Percentiles rank a stretch among this genome's conserved stretches.
These are phyloP conservation scores for Catocala fraxini DNA, from an alignment of 2,888 invertebrate genomes.

Conservation along the genomic window DNA sequence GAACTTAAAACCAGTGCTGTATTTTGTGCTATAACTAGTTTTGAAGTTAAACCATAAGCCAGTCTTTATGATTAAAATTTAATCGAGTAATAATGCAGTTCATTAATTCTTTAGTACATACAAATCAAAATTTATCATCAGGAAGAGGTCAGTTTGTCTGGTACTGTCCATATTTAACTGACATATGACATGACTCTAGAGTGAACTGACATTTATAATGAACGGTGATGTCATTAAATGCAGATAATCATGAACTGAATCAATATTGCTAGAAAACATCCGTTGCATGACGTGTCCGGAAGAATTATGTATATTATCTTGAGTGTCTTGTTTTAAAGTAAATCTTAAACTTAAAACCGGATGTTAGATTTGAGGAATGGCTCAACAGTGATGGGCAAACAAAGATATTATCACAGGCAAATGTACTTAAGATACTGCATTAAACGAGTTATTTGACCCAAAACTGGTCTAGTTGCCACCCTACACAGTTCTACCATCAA, in stretches of 20 bases:
- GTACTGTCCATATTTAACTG: background rate
- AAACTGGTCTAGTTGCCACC: conserved; percentile 47
- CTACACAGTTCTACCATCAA: conserved; percentile 47
- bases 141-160: background rate
- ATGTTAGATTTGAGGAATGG: conserved; percentile 36
- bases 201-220: conserved; percentile 12
- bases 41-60: too few relatives aligned
- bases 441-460: conserved; percentile 34
- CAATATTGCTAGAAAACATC: conserved; percentile 46
- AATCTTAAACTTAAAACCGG: conserved; percentile 38
- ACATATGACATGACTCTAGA: conserved; percentile 1
- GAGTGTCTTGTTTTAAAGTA: conserved; percentile 40
- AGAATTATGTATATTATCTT: conserved; percentile 43
- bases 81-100: background rate
- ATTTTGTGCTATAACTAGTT: too few relatives aligned
- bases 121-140: background rate
- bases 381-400: conserved; percentile 13
- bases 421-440: background rate
- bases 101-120: background rate
- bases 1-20: too few relatives aligned
- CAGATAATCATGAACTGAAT: conserved; percentile 43
- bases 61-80: too few relatives aligned
- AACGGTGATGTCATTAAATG: conserved; percentile 42
- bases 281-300: conserved; percentile 41
- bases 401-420: background rate